phyloP scores from a whole-genome alignment of 1,140 invertebrate genomes.

The Mactra quadrangularis region DNA sequence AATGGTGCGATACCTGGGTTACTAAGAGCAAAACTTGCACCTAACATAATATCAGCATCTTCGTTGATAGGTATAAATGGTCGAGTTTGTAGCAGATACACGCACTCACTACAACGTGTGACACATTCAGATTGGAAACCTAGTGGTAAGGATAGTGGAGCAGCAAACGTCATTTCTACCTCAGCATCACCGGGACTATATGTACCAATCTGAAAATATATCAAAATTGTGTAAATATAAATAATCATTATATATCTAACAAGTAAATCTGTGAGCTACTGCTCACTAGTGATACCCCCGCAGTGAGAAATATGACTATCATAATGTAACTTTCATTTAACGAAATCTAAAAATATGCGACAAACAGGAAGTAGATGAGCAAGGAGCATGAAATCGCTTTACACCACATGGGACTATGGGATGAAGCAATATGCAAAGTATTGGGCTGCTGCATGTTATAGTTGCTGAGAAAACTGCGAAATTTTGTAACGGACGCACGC shows the following conservation, averaged over 20 bases:
- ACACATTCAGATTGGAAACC: conserved; percentile 62
- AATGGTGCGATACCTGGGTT: conserved; percentile 65
- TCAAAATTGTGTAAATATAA: background rate
- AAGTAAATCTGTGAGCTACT: no score
- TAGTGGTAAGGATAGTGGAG: conserved; percentile 25
- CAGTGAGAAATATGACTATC: no score
- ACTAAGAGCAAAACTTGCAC: conserved; percentile 73
- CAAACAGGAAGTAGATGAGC: no score
- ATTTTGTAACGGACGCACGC: no score
- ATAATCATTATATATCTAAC: background rate
- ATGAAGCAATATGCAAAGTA: no score
- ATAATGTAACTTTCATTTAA: no score
- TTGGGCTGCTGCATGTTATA: no score
- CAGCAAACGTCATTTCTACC: conserved; percentile 35
- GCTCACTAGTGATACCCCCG: no score
- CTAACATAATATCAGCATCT: conserved; percentile 74
- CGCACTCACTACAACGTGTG: conserved; percentile 70
- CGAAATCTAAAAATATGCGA: no score
- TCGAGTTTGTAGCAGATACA: conserved; percentile 65
- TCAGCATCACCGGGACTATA: conserved; percentile 62
- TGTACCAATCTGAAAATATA: conserved; percentile 67
- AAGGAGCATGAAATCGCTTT: no score
- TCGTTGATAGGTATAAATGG: conserved; percentile 52
- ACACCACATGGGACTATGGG: no score
- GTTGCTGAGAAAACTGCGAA: no score